Evolutionary conservation across 2,113 vertebrate genomes (phyloP), one percentile per base, ranked within the genome.

Genomic region (Nerophis ophidion): DNA sequence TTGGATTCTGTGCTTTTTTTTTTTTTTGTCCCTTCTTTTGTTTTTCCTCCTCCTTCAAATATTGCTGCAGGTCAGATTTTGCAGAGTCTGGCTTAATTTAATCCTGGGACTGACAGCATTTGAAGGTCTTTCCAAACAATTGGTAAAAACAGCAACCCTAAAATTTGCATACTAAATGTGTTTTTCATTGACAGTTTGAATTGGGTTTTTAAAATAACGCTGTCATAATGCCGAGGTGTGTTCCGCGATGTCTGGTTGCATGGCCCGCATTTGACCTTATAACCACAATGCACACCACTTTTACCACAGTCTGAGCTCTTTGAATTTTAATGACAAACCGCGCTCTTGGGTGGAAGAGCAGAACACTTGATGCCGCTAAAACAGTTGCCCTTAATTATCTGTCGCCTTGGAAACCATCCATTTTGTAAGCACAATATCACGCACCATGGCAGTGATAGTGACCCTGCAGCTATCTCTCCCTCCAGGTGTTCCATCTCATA

Each of bases 371-470:
- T 17, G 7, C 34, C 14, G 11, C 53, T 57, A 16, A 48, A 59
- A 56, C 7, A 34, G 49, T 44, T 57, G 16, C 56, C 57, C 70
- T 71, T 78, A 80, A 72, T 76, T 79, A 63, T 60, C 57, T 57
- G 70, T 84, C 67, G 58, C 79, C 77, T 47, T 63, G 72, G 81
- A 69, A 81, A 84, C 75, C 33, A 54, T 45, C 42, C 1, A 42
- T 71, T 71, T 59, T 57, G 19, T 33, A 66, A 48, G 59, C 6
- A 11, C 9, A 44, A 53, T 40, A 64, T 63, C 54, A 56, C 44
- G 57, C 53, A 15, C 35, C 17, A 10, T 49, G 48, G 17, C 17
- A 26, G 16, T 8, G 16, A 38, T 75, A 5, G 8, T 60, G 69
- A 59, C 50, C 57, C 46, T 63, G 55, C 57, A 4, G 14, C 26